phyloP scores from a whole-genome alignment of 2,797 vertebrate species.

The Serranus cabrilla region DNA sequence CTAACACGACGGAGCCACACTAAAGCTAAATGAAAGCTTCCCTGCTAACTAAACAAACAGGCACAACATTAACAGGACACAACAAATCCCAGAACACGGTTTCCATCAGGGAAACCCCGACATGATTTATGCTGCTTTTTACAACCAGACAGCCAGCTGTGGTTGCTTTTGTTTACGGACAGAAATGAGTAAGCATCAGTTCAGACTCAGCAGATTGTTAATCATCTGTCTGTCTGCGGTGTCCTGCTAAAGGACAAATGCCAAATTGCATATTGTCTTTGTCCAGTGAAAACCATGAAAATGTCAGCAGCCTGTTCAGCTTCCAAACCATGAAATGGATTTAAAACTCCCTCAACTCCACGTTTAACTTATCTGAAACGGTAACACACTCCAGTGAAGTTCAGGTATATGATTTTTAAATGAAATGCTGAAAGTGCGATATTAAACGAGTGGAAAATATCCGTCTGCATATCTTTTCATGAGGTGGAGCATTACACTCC shows the following conservation, averaged over 20 bases:
- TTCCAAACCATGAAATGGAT: neutral
- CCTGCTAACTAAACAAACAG: constrained; percentile 15
- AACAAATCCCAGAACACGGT: neutral
- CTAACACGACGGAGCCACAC: constrained; percentile 10
- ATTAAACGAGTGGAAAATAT: too few species aligned
- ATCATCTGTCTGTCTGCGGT: neutral
- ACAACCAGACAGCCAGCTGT: neutral
- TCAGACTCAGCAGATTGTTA: constrained; percentile 7
- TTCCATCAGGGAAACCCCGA: neutral
- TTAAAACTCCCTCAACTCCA: too few species aligned
- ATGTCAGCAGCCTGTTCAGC: constrained; percentile 6
- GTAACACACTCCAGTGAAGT: neutral
- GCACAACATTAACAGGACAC: neutral
- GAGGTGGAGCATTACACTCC: too few species aligned
- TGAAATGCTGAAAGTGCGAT: too few species aligned
- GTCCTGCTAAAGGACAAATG: neutral
- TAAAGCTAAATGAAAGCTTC: constrained; percentile 40
- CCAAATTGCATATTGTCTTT: constrained; percentile 3
- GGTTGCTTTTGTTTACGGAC: constrained; percentile 6
- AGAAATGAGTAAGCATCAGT: neutral
- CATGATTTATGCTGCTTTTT: neutral
- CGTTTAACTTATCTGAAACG: neutral
- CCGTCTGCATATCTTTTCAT: too few species aligned
- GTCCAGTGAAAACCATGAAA: constrained; percentile 8
- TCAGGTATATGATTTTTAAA: neutral